Percentiles rank a stretch among this genome's conserved stretches.
Evolutionary conservation across 2,797 vertebrate genomes (phyloP).

Genomic region (Chaetodon trifasciatus): DNA sequence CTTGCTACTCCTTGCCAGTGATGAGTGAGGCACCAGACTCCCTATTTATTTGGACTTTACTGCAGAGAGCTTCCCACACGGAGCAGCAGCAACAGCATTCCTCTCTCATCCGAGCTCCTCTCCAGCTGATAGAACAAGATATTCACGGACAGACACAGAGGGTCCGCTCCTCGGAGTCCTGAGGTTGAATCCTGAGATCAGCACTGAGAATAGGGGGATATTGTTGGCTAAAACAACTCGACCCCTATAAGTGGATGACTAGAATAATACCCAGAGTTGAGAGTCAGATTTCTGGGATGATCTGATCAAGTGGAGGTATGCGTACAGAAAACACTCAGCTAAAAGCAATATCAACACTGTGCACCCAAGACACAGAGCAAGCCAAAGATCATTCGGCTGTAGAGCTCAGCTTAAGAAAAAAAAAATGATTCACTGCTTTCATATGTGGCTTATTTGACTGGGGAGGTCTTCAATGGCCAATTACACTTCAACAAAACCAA

Average conservation of each 20-base stretch:
- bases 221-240: slow-evolving; percentile 77
- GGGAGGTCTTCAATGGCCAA: slow-evolving; percentile 33
- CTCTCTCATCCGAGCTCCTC: slow-evolving; percentile 53
- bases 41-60: slow-evolving; percentile 79
- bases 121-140: slow-evolving; percentile 74
- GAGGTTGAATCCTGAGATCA: slow-evolving; percentile 72
- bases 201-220: slow-evolving; percentile 65
- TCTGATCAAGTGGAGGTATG: slow-evolving; percentile 80
- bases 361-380: slow-evolving; percentile 55
- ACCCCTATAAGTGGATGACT: slow-evolving; percentile 66
- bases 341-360: slow-evolving; percentile 70
- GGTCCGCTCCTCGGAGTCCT: slow-evolving; percentile 55
- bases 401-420: slow-evolving; percentile 25
- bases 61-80: slow-evolving; percentile 60
- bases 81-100: slow-evolving; percentile 59
- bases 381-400: slow-evolving; percentile 64
- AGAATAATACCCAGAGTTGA: slow-evolving; percentile 72
- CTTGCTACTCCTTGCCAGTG: slow-evolving; percentile 59
- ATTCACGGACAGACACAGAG: slow-evolving; percentile 57
- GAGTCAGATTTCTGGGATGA: slow-evolving; percentile 82
- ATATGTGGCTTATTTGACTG: slow-evolving; percentile 21
- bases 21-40: slow-evolving; percentile 71
- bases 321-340: slow-evolving; percentile 79
- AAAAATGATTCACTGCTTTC: slow-evolving; percentile 38
- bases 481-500: slow-evolving; percentile 46